Evolutionary conservation across 2,113 vertebrate species (phyloP).

Genomic region (Saguinus imperator): DNA sequence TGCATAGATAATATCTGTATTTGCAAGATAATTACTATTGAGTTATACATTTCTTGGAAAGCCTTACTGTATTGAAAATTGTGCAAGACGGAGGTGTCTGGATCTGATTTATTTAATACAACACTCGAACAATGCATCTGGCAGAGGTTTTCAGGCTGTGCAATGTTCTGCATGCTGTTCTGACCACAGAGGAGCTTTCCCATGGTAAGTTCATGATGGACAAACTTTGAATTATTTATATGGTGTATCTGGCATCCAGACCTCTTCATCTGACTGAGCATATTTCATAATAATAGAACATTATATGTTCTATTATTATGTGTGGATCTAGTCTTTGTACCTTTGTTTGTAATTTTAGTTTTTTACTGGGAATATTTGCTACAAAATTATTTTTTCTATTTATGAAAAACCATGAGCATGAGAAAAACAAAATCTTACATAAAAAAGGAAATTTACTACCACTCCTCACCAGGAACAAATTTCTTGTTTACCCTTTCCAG

Average conservation of each 20-base stretch:
- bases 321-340: slow-evolving; percentile 33
- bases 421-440: slow-evolving; percentile 28
- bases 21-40: slow-evolving; percentile 12
- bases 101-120: slow-evolving; percentile 43
- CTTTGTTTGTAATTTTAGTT: slow-evolving; percentile 46
- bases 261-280: not conserved
- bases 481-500: not conserved
- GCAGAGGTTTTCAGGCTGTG: not conserved
- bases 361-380: slow-evolving; percentile 34
- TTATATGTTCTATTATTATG: not conserved
- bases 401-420: slow-evolving; percentile 11
- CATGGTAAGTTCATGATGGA: not conserved
- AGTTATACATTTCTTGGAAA: not conserved
- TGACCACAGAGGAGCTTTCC: slow-evolving; percentile 42
- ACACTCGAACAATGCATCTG: slow-evolving; percentile 10
- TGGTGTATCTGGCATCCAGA: slow-evolving; percentile 26
- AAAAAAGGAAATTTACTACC: slow-evolving; percentile 8
- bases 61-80: not conserved
- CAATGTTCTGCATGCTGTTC: not conserved
- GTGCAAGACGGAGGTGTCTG: slow-evolving; percentile 9
- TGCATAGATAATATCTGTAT: not conserved
- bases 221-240: slow-evolving; percentile 29
- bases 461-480: not conserved
- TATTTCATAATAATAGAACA: slow-evolving; percentile 43
- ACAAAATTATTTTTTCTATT: slow-evolving; percentile 53